phyloP scores from a whole-genome alignment of 35 echinoderm and acorn worm species.

The Hemicentrotus pulcherrimus region DNA sequence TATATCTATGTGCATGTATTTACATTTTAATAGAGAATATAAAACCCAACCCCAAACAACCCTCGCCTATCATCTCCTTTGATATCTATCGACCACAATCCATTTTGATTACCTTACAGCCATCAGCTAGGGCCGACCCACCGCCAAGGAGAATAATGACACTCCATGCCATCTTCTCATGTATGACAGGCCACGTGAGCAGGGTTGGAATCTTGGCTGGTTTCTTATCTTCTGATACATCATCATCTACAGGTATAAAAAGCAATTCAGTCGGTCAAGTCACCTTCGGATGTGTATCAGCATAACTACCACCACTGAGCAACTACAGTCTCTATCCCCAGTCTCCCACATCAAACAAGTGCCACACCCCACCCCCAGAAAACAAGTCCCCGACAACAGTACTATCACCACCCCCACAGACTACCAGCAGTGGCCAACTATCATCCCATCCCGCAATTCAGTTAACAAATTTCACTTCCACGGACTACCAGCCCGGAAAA shows the following conservation, averaged over 20 bases:
- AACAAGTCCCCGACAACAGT: too few species aligned
- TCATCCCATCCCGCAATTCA: too few species aligned
- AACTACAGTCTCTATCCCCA: too few species aligned
- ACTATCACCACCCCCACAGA: too few species aligned
- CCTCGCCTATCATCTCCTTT: background rate
- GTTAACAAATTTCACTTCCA: too few species aligned
- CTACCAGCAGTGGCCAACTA: too few species aligned
- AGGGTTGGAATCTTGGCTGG: conserved; percentile 4
- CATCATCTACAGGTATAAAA: background rate
- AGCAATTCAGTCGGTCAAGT: too few species aligned
- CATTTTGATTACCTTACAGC: conserved; percentile 64
- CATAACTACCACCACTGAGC: too few species aligned
- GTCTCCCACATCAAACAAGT: too few species aligned
- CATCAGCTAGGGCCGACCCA: conserved; percentile 79
- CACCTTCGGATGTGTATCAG: too few species aligned
- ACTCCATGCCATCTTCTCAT: conserved; percentile 75
- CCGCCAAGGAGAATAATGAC: conserved; percentile 80
- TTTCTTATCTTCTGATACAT: background rate
- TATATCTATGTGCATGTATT: background rate
- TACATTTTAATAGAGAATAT: background rate
- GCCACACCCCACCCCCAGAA: too few species aligned
- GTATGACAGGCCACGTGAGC: conserved; percentile 21
- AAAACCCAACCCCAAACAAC: background rate
- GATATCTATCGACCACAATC: background rate
- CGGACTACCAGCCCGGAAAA: too few species aligned